Evolutionary conservation across 1,140 invertebrate species (phyloP).

Genomic region (Diabrotica undecimpunctata): DNA sequence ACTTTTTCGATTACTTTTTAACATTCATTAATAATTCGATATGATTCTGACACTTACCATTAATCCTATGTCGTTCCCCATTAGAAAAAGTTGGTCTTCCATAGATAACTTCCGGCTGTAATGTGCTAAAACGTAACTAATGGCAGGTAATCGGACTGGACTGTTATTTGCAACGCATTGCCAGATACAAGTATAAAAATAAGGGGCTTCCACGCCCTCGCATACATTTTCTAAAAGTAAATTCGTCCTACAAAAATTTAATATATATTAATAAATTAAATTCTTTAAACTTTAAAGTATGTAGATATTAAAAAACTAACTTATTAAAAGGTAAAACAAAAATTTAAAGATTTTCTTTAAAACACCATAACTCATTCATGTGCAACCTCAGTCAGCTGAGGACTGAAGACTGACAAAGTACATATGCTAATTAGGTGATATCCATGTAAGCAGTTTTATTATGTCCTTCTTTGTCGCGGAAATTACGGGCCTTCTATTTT

Average conservation of each 20-base stretch:
- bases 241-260: slow-evolving; percentile 60
- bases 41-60: slow-evolving; percentile 58
- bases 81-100: slow-evolving; percentile 81
- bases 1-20: too few species aligned
- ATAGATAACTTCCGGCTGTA: slow-evolving; percentile 79
- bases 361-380: too few species aligned
- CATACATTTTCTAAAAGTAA: slow-evolving; percentile 74
- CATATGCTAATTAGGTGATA: too few species aligned
- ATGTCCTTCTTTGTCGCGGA: too few species aligned
- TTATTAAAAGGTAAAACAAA: too few species aligned
- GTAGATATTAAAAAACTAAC: too few species aligned
- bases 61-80: slow-evolving; percentile 81
- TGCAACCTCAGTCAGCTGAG: too few species aligned
- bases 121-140: slow-evolving; percentile 76
- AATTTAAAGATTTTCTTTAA: too few species aligned
- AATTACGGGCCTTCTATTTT: too few species aligned
- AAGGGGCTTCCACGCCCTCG: slow-evolving; percentile 70
- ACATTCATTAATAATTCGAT: too few species aligned
- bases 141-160: slow-evolving; percentile 78
- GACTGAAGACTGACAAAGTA: too few species aligned
- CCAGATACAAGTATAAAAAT: slow-evolving; percentile 89
- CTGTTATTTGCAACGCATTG: slow-evolving; percentile 81
- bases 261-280: neutral
- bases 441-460: too few species aligned
- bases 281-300: slow-evolving; percentile 7